phyloP scores from a whole-genome alignment of 1,140 invertebrate species.

The Euborellia annulipes region DNA sequence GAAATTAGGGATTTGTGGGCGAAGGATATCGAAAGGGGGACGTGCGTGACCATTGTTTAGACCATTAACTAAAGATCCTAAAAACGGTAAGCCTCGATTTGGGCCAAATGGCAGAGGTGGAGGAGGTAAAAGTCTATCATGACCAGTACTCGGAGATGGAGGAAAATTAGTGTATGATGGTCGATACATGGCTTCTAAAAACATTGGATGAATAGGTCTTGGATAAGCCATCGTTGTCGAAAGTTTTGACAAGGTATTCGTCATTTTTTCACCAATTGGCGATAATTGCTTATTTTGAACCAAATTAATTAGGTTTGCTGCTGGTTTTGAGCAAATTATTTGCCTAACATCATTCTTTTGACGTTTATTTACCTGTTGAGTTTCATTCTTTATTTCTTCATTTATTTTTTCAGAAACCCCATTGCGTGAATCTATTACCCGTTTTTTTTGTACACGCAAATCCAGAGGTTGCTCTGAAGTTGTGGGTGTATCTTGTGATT shows the following conservation, averaged over 20 bases:
- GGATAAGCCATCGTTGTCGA: conserved; percentile 55
- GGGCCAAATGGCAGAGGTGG: conserved; percentile 35
- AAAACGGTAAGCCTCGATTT: conserved; percentile 49
- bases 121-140: conserved; percentile 16
- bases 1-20: conserved; percentile 13
- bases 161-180: conserved; percentile 38
- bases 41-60: conserved; percentile 12
- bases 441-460: conserved; percentile 41
- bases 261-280: no score
- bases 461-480: conserved; percentile 50
- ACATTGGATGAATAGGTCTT: conserved; percentile 56
- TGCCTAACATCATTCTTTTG: no score
- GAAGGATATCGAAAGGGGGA: conserved; percentile 15
- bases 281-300: no score
- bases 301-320: no score
- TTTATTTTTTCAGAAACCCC: no score
- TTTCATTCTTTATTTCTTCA: no score
- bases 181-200: conserved; percentile 55
- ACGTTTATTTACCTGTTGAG: no score
- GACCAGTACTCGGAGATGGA: conserved; percentile 18
- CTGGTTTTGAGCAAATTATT: no score
- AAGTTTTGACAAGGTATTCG: background rate
- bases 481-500: background rate
- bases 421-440: conserved; percentile 15
- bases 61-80: conserved; percentile 33